Conservation (phyloP, 2,113 vertebrate species). For the Zapornia atra region DNA sequence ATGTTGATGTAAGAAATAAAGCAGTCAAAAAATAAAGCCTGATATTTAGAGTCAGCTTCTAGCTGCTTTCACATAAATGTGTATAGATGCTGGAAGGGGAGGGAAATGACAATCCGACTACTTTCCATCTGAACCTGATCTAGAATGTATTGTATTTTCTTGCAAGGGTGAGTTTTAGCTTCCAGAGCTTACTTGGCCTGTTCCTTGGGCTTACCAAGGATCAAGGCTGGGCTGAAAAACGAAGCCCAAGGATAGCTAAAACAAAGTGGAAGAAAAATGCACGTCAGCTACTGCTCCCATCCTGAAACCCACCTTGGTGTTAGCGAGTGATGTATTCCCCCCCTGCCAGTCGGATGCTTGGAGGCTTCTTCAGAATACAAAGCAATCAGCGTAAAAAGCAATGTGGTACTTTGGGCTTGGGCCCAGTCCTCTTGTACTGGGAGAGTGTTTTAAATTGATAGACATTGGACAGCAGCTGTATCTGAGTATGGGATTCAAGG, state of each 20-base stretch:
- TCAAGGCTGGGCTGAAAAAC: background rate
- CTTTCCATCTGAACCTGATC: background rate
- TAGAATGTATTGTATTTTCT: background rate
- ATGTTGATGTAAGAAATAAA: background rate
- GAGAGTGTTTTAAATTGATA: slow-evolving; percentile 30
- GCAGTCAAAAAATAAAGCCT: background rate
- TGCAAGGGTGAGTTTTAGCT: background rate
- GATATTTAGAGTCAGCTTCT: background rate
- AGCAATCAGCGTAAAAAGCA: background rate
- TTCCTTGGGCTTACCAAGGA: background rate
- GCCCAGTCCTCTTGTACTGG: background rate
- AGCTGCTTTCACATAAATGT: background rate
- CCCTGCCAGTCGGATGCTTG: background rate
- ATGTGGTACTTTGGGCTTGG: background rate
- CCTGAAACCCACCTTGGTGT: background rate
- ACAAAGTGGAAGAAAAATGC: background rate
- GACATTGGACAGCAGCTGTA: background rate
- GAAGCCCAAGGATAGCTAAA: background rate
- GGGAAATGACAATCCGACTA: background rate
- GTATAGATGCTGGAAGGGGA: background rate
- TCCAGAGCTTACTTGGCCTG: background rate
- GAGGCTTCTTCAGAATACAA: background rate
- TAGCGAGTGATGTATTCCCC: background rate
- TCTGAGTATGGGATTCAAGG: background rate
- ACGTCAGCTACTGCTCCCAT: background rate